A percentile compares a stretch with the other conserved stretches of the same genome.
Conservation (phyloP, 2,797 vertebrate genomes). For the Malacoctenus gilli region DNA sequence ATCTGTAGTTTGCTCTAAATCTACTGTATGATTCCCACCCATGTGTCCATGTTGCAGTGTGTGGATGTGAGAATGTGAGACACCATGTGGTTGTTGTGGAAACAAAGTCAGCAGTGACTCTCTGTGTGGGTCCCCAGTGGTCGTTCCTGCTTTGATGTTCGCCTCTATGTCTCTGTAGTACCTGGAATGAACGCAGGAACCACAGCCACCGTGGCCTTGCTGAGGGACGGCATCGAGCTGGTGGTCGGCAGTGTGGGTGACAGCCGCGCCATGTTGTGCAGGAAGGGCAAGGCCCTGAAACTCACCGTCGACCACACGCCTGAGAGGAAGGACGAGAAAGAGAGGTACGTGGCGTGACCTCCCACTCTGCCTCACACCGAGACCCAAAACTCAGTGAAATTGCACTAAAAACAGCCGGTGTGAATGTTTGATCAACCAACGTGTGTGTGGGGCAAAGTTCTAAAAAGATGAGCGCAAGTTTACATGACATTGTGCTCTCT, state of each 20-base stretch:
- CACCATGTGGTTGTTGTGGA: conserved; percentile 47
- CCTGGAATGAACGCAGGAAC: conserved; percentile 83
- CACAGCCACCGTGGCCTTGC: conserved; percentile 95
- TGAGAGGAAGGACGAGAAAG: conserved; percentile 96
- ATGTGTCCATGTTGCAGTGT: conserved; percentile 49
- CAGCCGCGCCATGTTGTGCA: conserved; percentile 94
- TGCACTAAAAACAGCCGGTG: too few species aligned
- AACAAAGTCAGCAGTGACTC: conserved; percentile 6
- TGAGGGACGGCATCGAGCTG: conserved; percentile 94
- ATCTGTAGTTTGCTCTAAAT: conserved; percentile 36
- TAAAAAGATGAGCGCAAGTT: too few species aligned
- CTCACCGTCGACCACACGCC: conserved; percentile 96
- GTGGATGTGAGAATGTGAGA: conserved; percentile 49
- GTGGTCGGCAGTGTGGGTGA: conserved; percentile 96
- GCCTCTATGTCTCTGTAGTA: conserved; percentile 65
- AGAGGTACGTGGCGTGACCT: conserved; percentile 80
- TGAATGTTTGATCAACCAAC: too few species aligned
- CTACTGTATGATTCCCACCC: conserved; percentile 40
- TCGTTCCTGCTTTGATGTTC: conserved; percentile 46
- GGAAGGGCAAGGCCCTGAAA: conserved; percentile 92
- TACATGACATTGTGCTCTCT: too few species aligned
- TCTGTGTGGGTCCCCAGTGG: conserved; percentile 16
- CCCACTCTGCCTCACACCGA: too few species aligned
- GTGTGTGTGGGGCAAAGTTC: too few species aligned
- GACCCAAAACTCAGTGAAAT: too few species aligned